phyloP scores from a whole-genome alignment of 2,113 vertebrate species.

The Rhombomys opimus region DNA sequence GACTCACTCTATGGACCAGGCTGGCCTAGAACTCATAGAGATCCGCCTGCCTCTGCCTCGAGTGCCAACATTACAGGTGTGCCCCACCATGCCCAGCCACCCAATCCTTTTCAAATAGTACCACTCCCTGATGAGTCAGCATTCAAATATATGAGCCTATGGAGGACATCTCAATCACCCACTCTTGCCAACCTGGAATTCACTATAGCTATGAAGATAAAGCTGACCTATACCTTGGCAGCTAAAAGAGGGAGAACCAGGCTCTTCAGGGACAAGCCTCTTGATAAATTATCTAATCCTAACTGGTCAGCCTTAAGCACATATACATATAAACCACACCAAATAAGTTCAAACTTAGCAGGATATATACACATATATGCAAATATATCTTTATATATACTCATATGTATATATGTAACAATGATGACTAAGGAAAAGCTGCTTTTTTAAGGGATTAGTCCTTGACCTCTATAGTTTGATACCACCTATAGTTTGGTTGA shows the following conservation, averaged over 20 bases:
- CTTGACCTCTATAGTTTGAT: background rate
- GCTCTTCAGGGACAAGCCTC: background rate
- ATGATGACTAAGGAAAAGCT: background rate
- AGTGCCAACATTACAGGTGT: too few relatives aligned
- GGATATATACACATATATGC: background rate
- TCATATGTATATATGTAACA: background rate
- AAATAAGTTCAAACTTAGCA: background rate
- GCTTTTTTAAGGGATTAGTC: background rate
- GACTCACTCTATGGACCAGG: too few relatives aligned
- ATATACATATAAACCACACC: background rate
- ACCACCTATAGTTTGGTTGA: background rate
- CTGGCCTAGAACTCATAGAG: too few relatives aligned
- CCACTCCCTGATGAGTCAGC: background rate
- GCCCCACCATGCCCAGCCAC: too few relatives aligned
- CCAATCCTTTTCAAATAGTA: background rate
- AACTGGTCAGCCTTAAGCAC: background rate
- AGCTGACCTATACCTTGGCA: background rate
- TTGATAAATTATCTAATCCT: background rate
- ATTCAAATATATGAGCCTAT: background rate
- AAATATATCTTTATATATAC: background rate
- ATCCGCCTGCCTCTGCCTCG: too few relatives aligned
- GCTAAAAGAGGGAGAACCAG: background rate
- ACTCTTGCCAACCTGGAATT: background rate
- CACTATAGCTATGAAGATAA: background rate
- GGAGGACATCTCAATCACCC: background rate